Conservation (phyloP, 2,797 vertebrate genomes). For the Chrysolophus pictus region DNA sequence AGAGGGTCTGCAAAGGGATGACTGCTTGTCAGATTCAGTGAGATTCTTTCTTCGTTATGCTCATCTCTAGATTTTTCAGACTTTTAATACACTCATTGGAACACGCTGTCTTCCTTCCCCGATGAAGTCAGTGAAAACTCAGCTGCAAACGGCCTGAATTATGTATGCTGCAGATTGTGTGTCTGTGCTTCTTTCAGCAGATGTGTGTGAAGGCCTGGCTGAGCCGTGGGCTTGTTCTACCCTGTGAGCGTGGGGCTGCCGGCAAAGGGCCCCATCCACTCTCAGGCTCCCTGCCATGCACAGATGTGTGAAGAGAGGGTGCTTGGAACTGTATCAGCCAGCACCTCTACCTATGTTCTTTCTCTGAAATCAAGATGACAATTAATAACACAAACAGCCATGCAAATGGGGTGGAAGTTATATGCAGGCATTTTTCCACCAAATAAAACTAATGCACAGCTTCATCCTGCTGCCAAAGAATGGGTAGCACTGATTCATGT, state of each 20-base stretch:
- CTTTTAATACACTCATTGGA: background rate
- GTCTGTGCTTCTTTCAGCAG: background rate
- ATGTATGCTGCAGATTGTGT: background rate
- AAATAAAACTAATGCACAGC: too few relatives aligned
- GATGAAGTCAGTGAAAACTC: slow-evolving; percentile 4
- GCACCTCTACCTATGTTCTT: background rate
- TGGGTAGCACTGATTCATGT: rapidly evolving
- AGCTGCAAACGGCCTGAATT: background rate
- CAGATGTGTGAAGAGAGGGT: background rate
- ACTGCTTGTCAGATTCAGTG: background rate
- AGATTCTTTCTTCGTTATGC: background rate
- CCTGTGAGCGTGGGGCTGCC: background rate
- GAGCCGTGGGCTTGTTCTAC: background rate
- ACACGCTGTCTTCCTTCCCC: background rate
- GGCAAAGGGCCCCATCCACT: background rate
- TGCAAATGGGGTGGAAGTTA: background rate
- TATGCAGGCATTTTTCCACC: background rate
- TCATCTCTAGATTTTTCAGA: slow-evolving; percentile 13
- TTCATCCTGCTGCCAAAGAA: background rate
- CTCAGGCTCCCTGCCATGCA: background rate
- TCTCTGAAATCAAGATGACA: background rate
- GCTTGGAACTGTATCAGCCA: background rate
- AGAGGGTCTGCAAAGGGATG: background rate
- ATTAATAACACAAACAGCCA: background rate
- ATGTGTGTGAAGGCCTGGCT: background rate